Base-by-base conservation (phyloP, 2,888 invertebrate species). In the Oegoconia quadripuncta region DNA sequence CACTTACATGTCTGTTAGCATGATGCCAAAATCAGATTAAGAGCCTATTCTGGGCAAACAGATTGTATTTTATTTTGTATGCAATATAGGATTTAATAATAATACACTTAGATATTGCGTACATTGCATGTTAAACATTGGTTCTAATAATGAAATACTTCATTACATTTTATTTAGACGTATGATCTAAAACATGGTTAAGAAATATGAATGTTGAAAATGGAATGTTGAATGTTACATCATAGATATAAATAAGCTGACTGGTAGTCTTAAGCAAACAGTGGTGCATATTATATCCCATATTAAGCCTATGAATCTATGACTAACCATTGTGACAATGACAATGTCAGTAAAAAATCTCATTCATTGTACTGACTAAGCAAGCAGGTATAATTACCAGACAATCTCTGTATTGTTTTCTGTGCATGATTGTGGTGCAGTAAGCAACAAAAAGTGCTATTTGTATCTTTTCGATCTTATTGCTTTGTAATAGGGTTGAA, bases 291-390 rank as follows among this genome's bases (percentile, higher is more conserved):
- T 8, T 6, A 26, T 26, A 11, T 9, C 5, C 20, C 11, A 13
- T 20, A 15, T 16, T 26, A 26, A 31, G 13, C 17, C 26, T 26
- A 34, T 37, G 34, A 42, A 15, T 39, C 28, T n/a, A n/a, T n/a
- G n/a, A 16, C 34, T 41, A 33, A 36, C 35, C 22, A 32, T n/a
- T 12, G 17, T 28, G 25, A 43, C 43, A 45, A 38, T 41, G 44
- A 20, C 38, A 42, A 31, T 44, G 42, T 37, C 43, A 31, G 28
- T 40, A 41, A 29, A 46, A 28, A 47, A 46, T 45, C 48, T 54
- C 47, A 34, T 31, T 45, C 42, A 50, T 50, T 51, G 46, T 46
- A 46, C 46, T 49, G 43, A 48, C 47, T 45, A 48, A 45, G 39
- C 36, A 37, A 30, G 7, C 17, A 12, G 8, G 30, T 15, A 6